Evolutionary conservation across 2,797 vertebrate genomes (phyloP), one percentile per base, ranked within the genome.

Genomic region (Acanthiza pusilla): DNA sequence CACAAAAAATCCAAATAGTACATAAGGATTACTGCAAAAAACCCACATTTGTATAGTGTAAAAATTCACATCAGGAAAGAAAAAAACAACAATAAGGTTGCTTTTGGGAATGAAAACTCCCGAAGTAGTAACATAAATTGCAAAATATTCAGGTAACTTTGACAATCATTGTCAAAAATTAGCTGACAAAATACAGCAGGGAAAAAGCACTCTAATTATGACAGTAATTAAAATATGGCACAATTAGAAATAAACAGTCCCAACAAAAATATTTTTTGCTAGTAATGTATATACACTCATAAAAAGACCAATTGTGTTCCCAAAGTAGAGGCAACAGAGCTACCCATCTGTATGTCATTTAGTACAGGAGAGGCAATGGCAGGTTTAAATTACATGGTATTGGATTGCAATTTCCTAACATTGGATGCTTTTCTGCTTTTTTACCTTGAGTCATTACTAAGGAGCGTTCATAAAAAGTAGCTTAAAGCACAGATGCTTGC

Each of bases 301-400:
- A 98, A 98, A 98, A 98, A 98, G 98, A 94, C 96, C 97, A 97
- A 98, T 98, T 98, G 98, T 98, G 95, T 97, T 98, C 88, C 94
- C 93, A 96, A 97, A 96, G 96, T 94, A 92, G 92, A 94, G 78
- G 96, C 95, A 98, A 97, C 96, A 97, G 96, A 98, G 97, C 96
- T 98, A 98, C 98, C 98, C 98, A 98, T 98, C 98, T 98, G 98
- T 98, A 98, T 98, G 97, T 98, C 98, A 98, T 98, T 98, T 98
- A 98, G 97, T 95, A 97, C 96, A 98, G 97, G 98, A 98, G 97
- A 98, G 97, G 97, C 97, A 98, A 98, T 97, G 98, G 98, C 98
- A 98, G 98, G 98, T 98, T 98, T 98, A 98, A 98, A 98, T 98
- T 98, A 98, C 98, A 98, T 98, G 98, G 98, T 98, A 98, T 98